phyloP scores from a whole-genome alignment of 2,888 invertebrate genomes.

The Nephrotoma appendiculata region DNA sequence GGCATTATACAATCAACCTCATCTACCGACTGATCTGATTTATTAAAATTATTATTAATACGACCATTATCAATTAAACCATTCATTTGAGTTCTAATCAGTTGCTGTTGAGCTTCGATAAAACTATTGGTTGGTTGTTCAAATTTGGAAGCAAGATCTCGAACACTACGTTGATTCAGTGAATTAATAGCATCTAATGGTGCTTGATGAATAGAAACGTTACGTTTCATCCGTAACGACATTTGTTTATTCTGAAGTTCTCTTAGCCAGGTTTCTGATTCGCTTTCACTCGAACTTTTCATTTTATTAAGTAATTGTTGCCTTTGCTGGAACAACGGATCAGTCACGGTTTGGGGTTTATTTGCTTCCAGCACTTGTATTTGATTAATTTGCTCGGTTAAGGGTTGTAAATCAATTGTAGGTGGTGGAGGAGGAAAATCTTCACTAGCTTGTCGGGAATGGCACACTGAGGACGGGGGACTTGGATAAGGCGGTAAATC shows the following conservation, averaged over 20 bases:
- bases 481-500: constrained; percentile 72
- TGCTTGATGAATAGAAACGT: not conserved
- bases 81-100: constrained; percentile 36
- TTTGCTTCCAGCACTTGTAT: constrained; percentile 29
- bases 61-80: constrained; percentile 31
- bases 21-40: constrained; percentile 8
- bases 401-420: constrained; percentile 50
- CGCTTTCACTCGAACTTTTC: constrained; percentile 27
- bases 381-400: constrained; percentile 44
- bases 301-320: constrained; percentile 36
- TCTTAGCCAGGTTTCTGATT: constrained; percentile 51
- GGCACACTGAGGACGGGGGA: constrained; percentile 58
- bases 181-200: not conserved
- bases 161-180: constrained; percentile 38
- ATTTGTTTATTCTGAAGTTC: constrained; percentile 71
- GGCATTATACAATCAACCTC: constrained; percentile 11
- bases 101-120: constrained; percentile 6
- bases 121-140: constrained; percentile 37
- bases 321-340: constrained; percentile 46
- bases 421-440: constrained; percentile 85
- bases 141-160: constrained; percentile 70
- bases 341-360: constrained; percentile 29
- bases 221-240: constrained; percentile 37
- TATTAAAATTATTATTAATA: constrained; percentile 23
- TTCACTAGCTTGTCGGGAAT: constrained; percentile 75